Conservation (phyloP, 2,797 vertebrate genomes). For the Poecilia gillii region DNA sequence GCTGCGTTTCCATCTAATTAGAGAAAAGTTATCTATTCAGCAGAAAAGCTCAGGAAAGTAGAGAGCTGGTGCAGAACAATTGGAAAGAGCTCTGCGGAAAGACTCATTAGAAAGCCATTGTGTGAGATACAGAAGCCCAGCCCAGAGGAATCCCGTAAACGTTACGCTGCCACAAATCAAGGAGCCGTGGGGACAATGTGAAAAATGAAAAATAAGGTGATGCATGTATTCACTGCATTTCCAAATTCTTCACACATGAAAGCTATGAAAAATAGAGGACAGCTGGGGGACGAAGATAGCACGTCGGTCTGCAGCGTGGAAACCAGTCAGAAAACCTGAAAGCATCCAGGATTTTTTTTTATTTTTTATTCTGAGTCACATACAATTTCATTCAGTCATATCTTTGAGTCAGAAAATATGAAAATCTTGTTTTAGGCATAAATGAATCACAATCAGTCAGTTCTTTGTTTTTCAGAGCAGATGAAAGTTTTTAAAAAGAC, state of each 20-base stretch:
- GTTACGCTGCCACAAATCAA: background rate
- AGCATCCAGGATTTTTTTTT: background rate
- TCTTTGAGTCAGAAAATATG: background rate
- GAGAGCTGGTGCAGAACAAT: conserved; percentile 17
- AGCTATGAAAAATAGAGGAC: background rate
- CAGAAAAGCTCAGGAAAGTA: conserved; percentile 33
- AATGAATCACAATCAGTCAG: background rate
- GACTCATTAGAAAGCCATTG: conserved; percentile 37
- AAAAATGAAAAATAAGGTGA: background rate
- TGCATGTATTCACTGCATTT: background rate
- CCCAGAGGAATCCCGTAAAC: background rate
- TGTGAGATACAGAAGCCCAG: background rate
- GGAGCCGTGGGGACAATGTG: background rate
- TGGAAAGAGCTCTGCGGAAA: conserved; percentile 27
- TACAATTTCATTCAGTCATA: background rate
- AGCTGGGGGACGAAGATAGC: background rate
- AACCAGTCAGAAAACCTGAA: background rate
- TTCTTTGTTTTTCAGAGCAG: background rate
- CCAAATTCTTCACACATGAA: background rate
- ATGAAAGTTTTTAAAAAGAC: background rate
- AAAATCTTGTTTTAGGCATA: background rate
- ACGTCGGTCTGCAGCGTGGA: background rate
- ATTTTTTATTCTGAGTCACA: background rate
- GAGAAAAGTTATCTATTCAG: conserved; percentile 10
- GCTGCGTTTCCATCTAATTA: conserved; percentile 49